phyloP scores from a whole-genome alignment of 2,888 invertebrate species.

The Aporophyla nigra region DNA sequence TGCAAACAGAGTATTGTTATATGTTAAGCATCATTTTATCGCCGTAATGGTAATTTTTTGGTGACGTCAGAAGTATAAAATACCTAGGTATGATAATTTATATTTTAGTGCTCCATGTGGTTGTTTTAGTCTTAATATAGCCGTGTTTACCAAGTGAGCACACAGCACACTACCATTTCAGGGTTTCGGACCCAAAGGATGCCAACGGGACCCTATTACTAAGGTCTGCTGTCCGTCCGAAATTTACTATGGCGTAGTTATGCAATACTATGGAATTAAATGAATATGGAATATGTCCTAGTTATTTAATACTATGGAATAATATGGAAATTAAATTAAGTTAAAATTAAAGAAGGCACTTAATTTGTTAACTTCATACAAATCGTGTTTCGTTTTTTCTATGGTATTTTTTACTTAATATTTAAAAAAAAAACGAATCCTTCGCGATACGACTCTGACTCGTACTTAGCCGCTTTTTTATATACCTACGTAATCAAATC shows the following conservation, averaged over 20 bases:
- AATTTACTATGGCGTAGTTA: too few relatives aligned
- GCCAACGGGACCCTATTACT: neutral
- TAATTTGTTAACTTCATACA: too few relatives aligned
- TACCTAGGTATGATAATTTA: neutral
- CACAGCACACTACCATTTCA: neutral
- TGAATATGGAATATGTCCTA: too few relatives aligned
- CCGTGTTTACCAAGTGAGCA: neutral
- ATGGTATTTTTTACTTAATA: too few relatives aligned
- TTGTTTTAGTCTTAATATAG: constrained; percentile 1
- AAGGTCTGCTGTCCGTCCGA: neutral
- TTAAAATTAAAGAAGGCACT: too few relatives aligned
- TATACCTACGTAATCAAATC: neutral
- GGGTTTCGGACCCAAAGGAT: neutral
- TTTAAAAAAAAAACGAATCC: too few relatives aligned
- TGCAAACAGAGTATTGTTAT: constrained; percentile 37
- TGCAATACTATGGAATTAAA: too few relatives aligned
- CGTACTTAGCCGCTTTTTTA: neutral
- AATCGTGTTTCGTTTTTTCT: too few relatives aligned
- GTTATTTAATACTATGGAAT: too few relatives aligned
- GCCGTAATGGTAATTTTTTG: constrained; percentile 29
- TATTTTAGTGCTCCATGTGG: constrained; percentile 22
- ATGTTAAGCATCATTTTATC: constrained; percentile 32
- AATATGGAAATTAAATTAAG: too few relatives aligned
- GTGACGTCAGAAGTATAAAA: constrained; percentile 34
- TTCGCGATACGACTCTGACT: neutral